A percentile compares a stretch with the other conserved stretches of the same genome.
Evolutionary conservation across 1,140 invertebrate genomes (phyloP).

Genomic region (Macrosteles quadrilineatus): DNA sequence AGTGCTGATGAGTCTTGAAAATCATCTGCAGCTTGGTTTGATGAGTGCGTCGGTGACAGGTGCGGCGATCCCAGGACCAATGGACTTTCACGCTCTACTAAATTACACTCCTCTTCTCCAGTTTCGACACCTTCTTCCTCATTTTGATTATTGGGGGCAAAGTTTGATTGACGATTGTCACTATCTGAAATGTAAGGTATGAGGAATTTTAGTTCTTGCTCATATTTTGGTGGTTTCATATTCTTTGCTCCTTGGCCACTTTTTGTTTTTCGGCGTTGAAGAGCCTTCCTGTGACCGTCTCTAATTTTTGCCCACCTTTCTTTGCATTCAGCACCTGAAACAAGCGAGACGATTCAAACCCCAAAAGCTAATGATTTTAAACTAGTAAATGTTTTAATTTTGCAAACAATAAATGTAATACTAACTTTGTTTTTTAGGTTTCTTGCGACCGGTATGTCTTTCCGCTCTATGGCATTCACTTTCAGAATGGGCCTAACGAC

Average conservation of each 20-base stretch:
- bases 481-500: neutral
- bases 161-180: neutral
- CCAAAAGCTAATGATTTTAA: neutral
- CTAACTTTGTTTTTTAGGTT: neutral
- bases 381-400: neutral
- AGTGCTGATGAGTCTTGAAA: neutral
- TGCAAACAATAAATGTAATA: neutral
- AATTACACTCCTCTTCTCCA: neutral
- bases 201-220: neutral
- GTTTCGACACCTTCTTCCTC: neutral
- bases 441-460: neutral
- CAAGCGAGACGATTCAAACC: neutral
- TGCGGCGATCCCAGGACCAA: neutral
- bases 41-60: neutral
- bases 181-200: neutral
- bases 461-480: neutral
- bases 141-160: conserved; percentile 9
- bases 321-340: conserved; percentile 18
- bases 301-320: conserved; percentile 4
- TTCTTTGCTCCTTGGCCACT: neutral
- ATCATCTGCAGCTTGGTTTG: neutral
- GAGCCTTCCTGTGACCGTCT: conserved; percentile 7
- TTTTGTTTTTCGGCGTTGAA: conserved; percentile 20
- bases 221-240: neutral
- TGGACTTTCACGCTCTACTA: neutral